These are phyloP conservation scores for Abrostola tripartita DNA, from an alignment of 2,888 invertebrate genomes.

Conservation along the genomic window DNA sequence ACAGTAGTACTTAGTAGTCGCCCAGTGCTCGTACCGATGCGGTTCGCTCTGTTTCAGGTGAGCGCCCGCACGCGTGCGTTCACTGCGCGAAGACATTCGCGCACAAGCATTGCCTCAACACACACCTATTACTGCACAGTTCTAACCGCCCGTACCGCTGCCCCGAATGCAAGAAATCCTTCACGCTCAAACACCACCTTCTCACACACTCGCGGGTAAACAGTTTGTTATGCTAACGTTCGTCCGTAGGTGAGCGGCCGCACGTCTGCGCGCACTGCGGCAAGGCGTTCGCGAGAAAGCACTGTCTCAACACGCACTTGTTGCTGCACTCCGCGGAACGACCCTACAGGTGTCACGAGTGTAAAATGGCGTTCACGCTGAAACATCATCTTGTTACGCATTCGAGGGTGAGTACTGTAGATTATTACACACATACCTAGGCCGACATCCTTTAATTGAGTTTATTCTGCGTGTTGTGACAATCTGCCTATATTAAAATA, in stretches of 20 bases:
- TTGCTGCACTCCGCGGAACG: conserved; percentile 94
- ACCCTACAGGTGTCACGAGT: conserved; percentile 94
- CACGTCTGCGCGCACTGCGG: conserved; percentile 94
- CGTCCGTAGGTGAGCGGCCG: conserved; percentile 90
- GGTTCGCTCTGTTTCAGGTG: conserved; percentile 84
- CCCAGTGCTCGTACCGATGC: conserved; percentile 55
- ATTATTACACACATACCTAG: no score
- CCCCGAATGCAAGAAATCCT: conserved; percentile 93
- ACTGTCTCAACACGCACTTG: conserved; percentile 94
- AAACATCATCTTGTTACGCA: conserved; percentile 95
- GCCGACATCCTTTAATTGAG: no score
- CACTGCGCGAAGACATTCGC: conserved; percentile 94
- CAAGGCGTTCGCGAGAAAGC: conserved; percentile 94
- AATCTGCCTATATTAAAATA: no score
- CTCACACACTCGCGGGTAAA: conserved; percentile 92
- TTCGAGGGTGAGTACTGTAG: conserved; percentile 87
- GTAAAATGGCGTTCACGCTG: conserved; percentile 95
- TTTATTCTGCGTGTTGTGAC: no score
- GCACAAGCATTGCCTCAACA: conserved; percentile 94
- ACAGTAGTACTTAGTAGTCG: conserved; percentile 4
- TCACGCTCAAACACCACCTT: conserved; percentile 94
- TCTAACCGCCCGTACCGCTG: conserved; percentile 93
- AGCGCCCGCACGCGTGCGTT: conserved; percentile 91
- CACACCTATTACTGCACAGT: conserved; percentile 92
- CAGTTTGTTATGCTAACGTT: conserved; percentile 55